Percentiles rank a stretch among this genome's conserved stretches.
Conservation (phyloP, 2,797 vertebrate species). For the Argentina silus region DNA sequence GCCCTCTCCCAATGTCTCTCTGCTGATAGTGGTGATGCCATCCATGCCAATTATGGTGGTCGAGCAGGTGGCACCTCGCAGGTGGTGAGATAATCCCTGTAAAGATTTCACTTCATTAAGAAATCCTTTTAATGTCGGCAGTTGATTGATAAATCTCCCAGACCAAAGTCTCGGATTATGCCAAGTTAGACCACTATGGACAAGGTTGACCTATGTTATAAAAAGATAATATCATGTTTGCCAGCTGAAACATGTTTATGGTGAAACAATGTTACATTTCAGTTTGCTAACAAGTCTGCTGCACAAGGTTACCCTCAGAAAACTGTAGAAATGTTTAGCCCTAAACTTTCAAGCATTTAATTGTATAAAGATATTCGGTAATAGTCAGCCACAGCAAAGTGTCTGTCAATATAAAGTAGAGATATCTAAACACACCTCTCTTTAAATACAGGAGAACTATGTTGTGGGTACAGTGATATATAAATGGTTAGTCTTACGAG, state of each 20-base stretch:
- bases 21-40: conserved; percentile 77
- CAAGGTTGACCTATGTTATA: conserved; percentile 76
- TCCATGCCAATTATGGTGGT: conserved; percentile 83
- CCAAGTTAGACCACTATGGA: conserved; percentile 74
- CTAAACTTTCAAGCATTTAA: not conserved
- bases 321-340: not conserved
- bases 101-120: conserved; percentile 88
- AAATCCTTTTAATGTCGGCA: conserved; percentile 86
- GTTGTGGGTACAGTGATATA: not conserved
- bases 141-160: conserved; percentile 85
- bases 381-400: not conserved
- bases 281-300: not conserved
- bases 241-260: conserved; percentile 42
- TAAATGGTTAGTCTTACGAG: not conserved
- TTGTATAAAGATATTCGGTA: not conserved
- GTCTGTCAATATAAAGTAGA: not conserved
- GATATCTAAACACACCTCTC: not conserved
- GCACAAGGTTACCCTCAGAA: not conserved
- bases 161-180: conserved; percentile 76
- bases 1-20: conserved; percentile 74
- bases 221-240: conserved; percentile 51
- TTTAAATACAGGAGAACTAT: not conserved
- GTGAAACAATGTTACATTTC: not conserved
- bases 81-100: conserved; percentile 86
- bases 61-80: conserved; percentile 86